phyloP scores from a whole-genome alignment of 2,888 invertebrate species.

The Dermolepida albohirtum region DNA sequence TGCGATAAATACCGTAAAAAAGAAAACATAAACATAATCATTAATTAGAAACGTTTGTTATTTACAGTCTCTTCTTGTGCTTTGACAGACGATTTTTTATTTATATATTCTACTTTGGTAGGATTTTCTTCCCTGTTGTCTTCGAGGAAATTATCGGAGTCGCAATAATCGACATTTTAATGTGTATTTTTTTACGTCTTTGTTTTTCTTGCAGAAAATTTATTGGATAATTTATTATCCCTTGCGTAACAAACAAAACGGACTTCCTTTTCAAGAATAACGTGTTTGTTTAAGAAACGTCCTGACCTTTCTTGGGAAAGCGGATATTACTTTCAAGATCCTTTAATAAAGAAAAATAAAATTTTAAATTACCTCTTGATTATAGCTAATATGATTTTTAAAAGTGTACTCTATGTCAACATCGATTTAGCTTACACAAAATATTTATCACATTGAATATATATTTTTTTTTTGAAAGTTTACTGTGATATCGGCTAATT shows the following conservation, averaged over 20 bases:
- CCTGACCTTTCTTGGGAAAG: too few relatives aligned
- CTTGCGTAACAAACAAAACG: background rate
- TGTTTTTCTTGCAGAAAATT: constrained; percentile 12
- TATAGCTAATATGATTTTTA: too few relatives aligned
- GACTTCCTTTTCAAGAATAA: too few relatives aligned
- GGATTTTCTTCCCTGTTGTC: constrained; percentile 11
- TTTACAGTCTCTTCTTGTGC: constrained; percentile 13
- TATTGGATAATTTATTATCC: constrained; percentile 32
- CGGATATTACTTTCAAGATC: too few relatives aligned
- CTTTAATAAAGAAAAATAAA: too few relatives aligned
- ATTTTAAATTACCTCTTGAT: too few relatives aligned
- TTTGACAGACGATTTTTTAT: constrained; percentile 1
- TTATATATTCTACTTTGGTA: constrained; percentile 5
- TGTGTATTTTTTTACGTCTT: constrained; percentile 8
- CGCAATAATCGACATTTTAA: constrained; percentile 26
- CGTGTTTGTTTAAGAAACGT: too few relatives aligned
- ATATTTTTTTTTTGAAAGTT: too few relatives aligned
- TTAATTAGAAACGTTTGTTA: constrained; percentile 23
- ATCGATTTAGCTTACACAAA: too few relatives aligned
- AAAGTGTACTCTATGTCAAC: too few relatives aligned
- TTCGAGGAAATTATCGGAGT: constrained; percentile 21
- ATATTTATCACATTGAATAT: too few relatives aligned
- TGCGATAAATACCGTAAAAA: constrained; percentile 20
- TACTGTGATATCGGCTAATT: too few relatives aligned
- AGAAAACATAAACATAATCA: constrained; percentile 38